Evolutionary conservation across 37 sponge, comb jelly and placozoan species (phyloP).

Genomic region (Tethya wilhelma): DNA sequence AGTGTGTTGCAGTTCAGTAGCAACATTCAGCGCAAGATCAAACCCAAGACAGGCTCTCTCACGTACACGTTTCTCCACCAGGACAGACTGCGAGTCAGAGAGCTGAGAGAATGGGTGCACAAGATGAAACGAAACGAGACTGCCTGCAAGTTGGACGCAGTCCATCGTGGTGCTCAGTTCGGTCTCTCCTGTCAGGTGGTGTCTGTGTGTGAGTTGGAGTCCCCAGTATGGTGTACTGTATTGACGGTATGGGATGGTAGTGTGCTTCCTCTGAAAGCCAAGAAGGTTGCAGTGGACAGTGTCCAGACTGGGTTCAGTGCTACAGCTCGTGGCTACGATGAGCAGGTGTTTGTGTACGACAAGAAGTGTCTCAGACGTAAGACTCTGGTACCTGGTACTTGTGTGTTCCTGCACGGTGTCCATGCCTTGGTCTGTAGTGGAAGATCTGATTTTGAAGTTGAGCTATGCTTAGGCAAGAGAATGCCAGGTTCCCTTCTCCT

Average conservation of each 20-base stretch:
- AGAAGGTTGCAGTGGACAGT: neutral
- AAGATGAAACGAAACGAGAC: neutral
- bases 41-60: slow-evolving; percentile 29
- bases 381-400: neutral
- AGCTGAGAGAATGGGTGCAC: slow-evolving; percentile 37
- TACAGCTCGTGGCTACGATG: neutral
- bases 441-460: neutral
- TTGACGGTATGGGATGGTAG: slow-evolving; percentile 56
- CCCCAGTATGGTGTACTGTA: neutral
- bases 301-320: neutral
- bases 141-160: neutral
- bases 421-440: neutral
- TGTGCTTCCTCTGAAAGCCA: neutral
- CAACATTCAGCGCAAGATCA: neutral
- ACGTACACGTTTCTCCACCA: slow-evolving; percentile 8
- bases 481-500: too few species aligned
- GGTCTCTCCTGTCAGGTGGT: slow-evolving; percentile 51
- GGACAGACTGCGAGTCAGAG: slow-evolving; percentile 33
- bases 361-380: neutral
- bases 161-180: neutral
- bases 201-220: neutral
- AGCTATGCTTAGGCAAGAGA: neutral
- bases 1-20: slow-evolving; percentile 29
- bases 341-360: neutral
- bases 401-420: slow-evolving; percentile 2